Percentiles rank a stretch among this genome's conserved stretches.
phyloP scores from a whole-genome alignment of 2,113 vertebrate species.

The Syngnathus scovelli region DNA sequence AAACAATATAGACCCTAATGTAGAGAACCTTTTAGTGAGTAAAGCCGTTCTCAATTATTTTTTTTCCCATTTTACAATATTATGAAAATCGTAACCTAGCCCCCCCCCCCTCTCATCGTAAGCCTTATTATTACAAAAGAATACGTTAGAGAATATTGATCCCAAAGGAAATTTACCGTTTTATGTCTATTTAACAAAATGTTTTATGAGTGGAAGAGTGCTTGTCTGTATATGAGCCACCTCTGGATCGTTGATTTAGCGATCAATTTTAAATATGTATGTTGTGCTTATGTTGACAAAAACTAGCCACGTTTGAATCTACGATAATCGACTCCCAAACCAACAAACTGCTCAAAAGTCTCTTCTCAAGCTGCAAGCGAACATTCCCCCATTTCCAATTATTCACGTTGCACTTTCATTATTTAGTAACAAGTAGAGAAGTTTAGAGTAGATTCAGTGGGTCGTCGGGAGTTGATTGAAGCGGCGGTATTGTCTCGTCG shows the following conservation, averaged over 20 bases:
- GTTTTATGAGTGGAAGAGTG: background rate
- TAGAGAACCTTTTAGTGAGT: background rate
- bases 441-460: constrained; percentile 38
- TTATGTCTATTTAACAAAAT: background rate
- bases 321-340: background rate
- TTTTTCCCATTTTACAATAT: background rate
- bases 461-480: constrained; percentile 39
- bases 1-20: background rate
- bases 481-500: constrained; percentile 39
- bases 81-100: background rate
- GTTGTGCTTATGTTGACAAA: background rate
- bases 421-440: constrained; percentile 34
- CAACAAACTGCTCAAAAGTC: constrained; percentile 16
- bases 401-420: background rate
- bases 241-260: background rate
- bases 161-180: background rate
- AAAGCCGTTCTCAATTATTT: background rate
- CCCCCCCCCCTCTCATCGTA: background rate
- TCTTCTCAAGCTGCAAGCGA: constrained; percentile 21
- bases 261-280: background rate
- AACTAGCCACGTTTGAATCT: background rate
- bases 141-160: background rate
- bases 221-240: background rate
- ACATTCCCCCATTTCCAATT: constrained; percentile 13
- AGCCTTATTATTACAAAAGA: background rate